Conservation (phyloP, 2,888 invertebrate genomes). For the Machimus atricapillus region DNA sequence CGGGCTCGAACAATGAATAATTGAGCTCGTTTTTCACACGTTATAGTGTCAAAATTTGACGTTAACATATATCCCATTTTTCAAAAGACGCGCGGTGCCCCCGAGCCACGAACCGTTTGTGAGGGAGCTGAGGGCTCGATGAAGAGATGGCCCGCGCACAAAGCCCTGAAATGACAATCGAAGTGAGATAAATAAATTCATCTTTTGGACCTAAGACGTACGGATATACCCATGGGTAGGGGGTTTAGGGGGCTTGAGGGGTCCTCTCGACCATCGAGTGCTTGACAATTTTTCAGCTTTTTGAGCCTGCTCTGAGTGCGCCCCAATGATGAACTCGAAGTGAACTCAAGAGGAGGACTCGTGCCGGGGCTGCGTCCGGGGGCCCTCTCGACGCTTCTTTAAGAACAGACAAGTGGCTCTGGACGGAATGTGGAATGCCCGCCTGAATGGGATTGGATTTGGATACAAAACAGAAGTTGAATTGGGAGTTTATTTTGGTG, state of each 20-base stretch:
- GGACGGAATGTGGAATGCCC: neutral
- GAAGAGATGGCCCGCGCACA: neutral
- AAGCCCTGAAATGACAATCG: constrained; percentile 29
- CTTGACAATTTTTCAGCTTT: constrained; percentile 38
- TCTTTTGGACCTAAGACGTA: neutral
- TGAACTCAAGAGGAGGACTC: constrained; percentile 31
- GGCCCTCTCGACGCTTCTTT: constrained; percentile 38
- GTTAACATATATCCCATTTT: constrained; percentile 46
- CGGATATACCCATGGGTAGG: neutral
- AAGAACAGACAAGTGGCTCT: constrained; percentile 42
- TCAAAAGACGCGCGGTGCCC: neutral
- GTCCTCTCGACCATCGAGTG: constrained; percentile 27
- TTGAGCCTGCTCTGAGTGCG: neutral
- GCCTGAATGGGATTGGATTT: constrained; percentile 38
- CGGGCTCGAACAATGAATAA: constrained; percentile 45
- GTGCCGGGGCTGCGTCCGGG: constrained; percentile 1
- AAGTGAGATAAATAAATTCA: constrained; percentile 4
- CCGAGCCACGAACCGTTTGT: neutral
- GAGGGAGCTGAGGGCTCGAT: neutral
- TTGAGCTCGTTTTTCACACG: constrained; percentile 46
- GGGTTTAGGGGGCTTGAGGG: neutral
- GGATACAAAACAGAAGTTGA: constrained; percentile 42
- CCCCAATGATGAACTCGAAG: constrained; percentile 11
- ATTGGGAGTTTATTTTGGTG: constrained; percentile 26
- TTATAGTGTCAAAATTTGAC: constrained; percentile 45